Base-by-base conservation (phyloP, 1,140 invertebrate species). In the Brachionus angularis region DNA sequence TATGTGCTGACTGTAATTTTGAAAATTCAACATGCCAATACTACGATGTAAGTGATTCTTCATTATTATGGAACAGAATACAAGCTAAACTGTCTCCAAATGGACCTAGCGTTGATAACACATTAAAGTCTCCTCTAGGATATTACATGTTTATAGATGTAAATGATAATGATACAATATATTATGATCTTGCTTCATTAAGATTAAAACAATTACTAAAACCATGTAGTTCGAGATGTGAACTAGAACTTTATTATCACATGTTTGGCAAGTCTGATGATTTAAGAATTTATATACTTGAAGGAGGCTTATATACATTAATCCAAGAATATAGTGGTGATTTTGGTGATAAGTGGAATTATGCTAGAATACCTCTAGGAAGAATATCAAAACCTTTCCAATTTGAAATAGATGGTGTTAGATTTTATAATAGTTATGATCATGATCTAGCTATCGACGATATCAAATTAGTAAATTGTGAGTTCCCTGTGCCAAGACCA, bases 341-440 rank as follows among this genome's bases (percentile, higher is more conserved):
- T 76, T 84, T 87, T 33, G 87, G 87, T 0, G 87, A 88, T 73
- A 82, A 84, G 0, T 89, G 88, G 88, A 86, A 86, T 73, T 82
- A 85, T 73, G 87, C 85, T 3, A 85, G 86, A 77, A 84, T 88
- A 1, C 85, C 86, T 3, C 73, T 80, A 33, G 77, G 83, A 85
- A 21, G 84, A 84, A 27, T 87, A 83, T 2, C 73, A 81, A 83
- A 83, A 23, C 81, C 85, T 39, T 87, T 85, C 78, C 83, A 82
- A 78, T 85, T 86, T 77, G 75, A 75, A 25, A 23, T 58, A n/a
- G 23, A 55, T 25, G 42, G 71, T 25, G 62, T 12, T 46, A 77
- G 76, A 53, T 78, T 2, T 25, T 73, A 23, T 72, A 75, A 42
- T 64, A 71, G 67, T 74, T 52, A 14, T 72, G 27, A 42, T 39